Conservation (phyloP, 1,140 invertebrate species). For the Sipha flava region DNA sequence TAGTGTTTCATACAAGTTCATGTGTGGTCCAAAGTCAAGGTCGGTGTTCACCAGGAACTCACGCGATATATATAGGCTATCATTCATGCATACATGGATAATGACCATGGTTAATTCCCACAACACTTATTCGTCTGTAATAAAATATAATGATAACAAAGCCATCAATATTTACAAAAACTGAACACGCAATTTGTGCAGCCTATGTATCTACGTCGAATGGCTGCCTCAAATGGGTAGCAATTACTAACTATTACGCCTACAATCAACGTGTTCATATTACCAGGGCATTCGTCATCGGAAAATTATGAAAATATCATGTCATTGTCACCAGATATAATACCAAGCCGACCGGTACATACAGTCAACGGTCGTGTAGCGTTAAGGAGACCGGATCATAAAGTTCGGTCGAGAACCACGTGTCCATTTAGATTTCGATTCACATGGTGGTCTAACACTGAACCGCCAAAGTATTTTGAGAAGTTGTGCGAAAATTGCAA, state of each 20-base stretch:
- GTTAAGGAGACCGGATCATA: neutral
- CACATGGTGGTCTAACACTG: neutral
- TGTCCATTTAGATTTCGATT: conserved; percentile 20
- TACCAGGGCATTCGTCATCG: neutral
- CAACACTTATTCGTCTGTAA: neutral
- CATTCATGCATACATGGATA: neutral
- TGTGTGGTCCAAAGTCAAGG: neutral
- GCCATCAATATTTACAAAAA: neutral
- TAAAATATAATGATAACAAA: neutral
- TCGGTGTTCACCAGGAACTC: neutral
- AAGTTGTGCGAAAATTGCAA: neutral
- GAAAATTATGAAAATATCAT: neutral
- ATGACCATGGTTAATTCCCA: conserved; percentile 8
- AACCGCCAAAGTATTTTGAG: neutral
- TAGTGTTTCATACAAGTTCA: neutral
- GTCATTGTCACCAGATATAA: neutral
- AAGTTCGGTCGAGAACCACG: neutral
- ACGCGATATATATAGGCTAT: neutral
- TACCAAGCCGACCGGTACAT: neutral
- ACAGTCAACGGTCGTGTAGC: neutral
- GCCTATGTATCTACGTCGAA: too few relatives aligned
- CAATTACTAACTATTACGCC: too few relatives aligned
- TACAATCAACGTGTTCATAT: neutral
- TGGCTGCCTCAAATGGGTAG: too few relatives aligned
- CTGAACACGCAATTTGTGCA: neutral